Evolutionary conservation across 1,140 invertebrate genomes (phyloP), one percentile per base, ranked within the genome.

Genomic region (Caenorhabditis latens): DNA sequence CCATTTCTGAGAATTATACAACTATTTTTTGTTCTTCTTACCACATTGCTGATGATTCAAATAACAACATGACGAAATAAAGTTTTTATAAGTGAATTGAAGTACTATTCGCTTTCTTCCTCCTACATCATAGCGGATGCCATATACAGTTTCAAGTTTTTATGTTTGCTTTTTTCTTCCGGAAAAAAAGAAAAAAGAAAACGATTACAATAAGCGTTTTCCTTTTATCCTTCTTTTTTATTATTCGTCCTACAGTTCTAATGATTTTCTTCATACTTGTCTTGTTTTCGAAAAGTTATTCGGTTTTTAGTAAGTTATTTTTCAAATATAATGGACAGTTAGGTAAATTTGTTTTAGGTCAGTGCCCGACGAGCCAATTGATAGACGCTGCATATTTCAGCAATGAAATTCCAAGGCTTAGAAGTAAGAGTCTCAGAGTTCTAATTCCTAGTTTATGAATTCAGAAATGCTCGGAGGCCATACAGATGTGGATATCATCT

Each of bases 401-500:
- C 14, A 50, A 24, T 24, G 71, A 79, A 50, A 21, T 79, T 24
- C 71, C 71, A 50, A 79, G 46, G 53, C 53, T 79, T n/a, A 79
- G 71, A 50, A 79, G 71, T 79, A 0, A 32, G n/a, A 55, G 67
- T 24, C 3, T 32, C 21, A 2, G 14, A 24, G 8, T 50, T 24
- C 16, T n/a, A 4, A 1, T 21, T 61, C 0, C 2, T 0, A 46
- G 67, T 67, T 1, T 86, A 6, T 16, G 7, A 5, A 32, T 90
- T 89, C 82, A 90, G 90, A 90, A 87, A 88, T 88, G 21, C 87
- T 90, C 4, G 90, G 90, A 24, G 90, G 90, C 2, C 89, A 90
- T 58, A 90, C 90, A 63, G 90, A 90, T 67, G 88, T 90, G 6
- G 90, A 90, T 84, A 82, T 90, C 32, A 75, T 43, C 19, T 90